A percentile compares a stretch with the other conserved stretches of the same genome.
These are phyloP conservation scores for Holcopasites calliopsidis DNA, from an alignment of 1,140 invertebrate genomes.

Conservation along the genomic window DNA sequence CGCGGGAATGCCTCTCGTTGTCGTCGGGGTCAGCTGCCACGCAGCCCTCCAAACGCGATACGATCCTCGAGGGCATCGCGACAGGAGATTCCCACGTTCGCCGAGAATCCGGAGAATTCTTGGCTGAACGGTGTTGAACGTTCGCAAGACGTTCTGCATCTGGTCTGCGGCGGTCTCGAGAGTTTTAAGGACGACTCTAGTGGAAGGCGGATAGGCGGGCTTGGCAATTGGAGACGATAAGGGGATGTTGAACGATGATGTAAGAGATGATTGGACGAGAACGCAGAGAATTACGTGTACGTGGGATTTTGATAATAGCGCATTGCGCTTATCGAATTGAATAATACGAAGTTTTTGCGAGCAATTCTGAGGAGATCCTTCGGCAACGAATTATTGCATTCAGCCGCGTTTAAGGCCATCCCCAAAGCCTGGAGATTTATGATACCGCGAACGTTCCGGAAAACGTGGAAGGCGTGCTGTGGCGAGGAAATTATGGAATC, in stretches of 20 bases:
- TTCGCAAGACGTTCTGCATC: background rate
- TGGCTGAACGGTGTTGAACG: background rate
- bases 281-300: too few relatives aligned
- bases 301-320: too few relatives aligned
- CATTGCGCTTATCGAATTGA: too few relatives aligned
- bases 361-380: background rate
- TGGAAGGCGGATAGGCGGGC: too few relatives aligned
- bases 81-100: background rate
- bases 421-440: background rate
- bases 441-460: background rate
- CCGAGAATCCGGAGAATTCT: slow-evolving; percentile 18
- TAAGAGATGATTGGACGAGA: too few relatives aligned
- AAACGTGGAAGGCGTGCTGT: background rate
- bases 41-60: slow-evolving; percentile 5
- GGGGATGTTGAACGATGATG: too few relatives aligned
- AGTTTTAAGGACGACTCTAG: too few relatives aligned
- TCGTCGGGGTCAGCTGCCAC: slow-evolving; percentile 27
- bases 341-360: too few relatives aligned
- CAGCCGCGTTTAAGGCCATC: slow-evolving; percentile 9
- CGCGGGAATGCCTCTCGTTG: slow-evolving; percentile 22
- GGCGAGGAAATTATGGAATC: slow-evolving; percentile 19
- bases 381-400: background rate
- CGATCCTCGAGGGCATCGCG: slow-evolving; percentile 16
- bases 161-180: background rate
- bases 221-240: too few relatives aligned